Evolutionary conservation across 2,113 vertebrate species (phyloP), one percentile per base, ranked within the genome.

Genomic region (Symphodus melops): DNA sequence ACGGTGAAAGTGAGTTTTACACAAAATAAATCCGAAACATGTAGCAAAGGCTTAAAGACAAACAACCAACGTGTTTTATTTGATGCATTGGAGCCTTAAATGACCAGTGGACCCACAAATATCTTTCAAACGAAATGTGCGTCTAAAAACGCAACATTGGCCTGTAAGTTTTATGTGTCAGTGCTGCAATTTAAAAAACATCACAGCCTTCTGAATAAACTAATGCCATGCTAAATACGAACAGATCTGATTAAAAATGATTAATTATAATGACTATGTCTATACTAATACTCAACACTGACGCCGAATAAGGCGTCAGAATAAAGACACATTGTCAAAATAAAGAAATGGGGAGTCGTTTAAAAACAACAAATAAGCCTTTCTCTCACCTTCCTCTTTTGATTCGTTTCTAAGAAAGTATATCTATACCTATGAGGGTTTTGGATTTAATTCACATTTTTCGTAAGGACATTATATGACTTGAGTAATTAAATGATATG

Each of bases 311-410:
- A n/a, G n/a, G n/a, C n/a, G n/a, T n/a, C n/a, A n/a, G n/a, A n/a
- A n/a, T n/a, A n/a, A n/a, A n/a, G n/a, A n/a, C n/a, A n/a, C n/a
- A n/a, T n/a, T n/a, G n/a, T n/a, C n/a, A n/a, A 41, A 39, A 49
- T 51, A 17, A 12, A 33, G 9, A 53, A 53, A 16, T 12, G 1
- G 28, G 39, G 39, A 0, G 53, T 12, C 2, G 67, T 62, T 83
- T 67, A 74, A 81, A 84, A 82, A 85, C 79, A 86, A 83, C 68
- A 81, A 16, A 52, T 65, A 21, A 19, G 71, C 67, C 11, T 13
- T 17, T 41, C 36, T 60, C 3, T 33, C 4, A 5, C 28, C 7
- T 75, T 68, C 67, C 20, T 55, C 20, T 52, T 53, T 68, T 33
- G 20, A 55, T 72, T 60, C 2, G 20, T 62, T 44, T 57, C 12